phyloP scores from a whole-genome alignment of 2,888 invertebrate species.

The Spialia ferax region DNA sequence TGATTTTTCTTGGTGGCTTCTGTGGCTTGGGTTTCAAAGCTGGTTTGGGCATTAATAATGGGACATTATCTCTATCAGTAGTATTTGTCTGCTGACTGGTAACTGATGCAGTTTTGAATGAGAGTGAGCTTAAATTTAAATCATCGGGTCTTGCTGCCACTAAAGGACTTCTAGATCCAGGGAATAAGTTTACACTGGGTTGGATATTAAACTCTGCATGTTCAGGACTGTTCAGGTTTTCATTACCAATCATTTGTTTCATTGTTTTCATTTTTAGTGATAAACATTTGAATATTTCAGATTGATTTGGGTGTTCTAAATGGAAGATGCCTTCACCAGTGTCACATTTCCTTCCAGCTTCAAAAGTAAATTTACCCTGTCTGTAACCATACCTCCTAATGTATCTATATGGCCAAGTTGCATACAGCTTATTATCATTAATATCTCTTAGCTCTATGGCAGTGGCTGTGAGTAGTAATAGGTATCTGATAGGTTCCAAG shows the following conservation, averaged over 20 bases:
- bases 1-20: conserved; percentile 88
- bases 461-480: conserved; percentile 90
- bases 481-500: conserved; percentile 90
- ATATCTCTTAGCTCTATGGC: conserved; percentile 91
- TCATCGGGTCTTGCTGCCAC: conserved; percentile 87
- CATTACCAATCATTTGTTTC: conserved; percentile 93
- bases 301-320: conserved; percentile 93
- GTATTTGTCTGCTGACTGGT: conserved; percentile 73
- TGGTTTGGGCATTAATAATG: conserved; percentile 84
- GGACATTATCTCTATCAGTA: conserved; percentile 74
- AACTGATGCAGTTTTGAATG: conserved; percentile 76
- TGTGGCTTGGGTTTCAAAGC: conserved; percentile 87
- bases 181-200: conserved; percentile 92
- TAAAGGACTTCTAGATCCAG: conserved; percentile 93
- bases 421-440: conserved; percentile 88
- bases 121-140: conserved; percentile 75
- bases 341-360: conserved; percentile 95
- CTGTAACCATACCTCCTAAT: conserved; percentile 95
- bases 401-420: conserved; percentile 94
- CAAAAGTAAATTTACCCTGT: conserved; percentile 95
- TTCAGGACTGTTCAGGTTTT: conserved; percentile 88
- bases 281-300: conserved; percentile 93
- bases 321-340: conserved; percentile 95
- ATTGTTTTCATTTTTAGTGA: conserved; percentile 95
- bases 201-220: conserved; percentile 91